Conservation (phyloP, 2,113 vertebrate genomes). For the Erinaceus europaeus region DNA sequence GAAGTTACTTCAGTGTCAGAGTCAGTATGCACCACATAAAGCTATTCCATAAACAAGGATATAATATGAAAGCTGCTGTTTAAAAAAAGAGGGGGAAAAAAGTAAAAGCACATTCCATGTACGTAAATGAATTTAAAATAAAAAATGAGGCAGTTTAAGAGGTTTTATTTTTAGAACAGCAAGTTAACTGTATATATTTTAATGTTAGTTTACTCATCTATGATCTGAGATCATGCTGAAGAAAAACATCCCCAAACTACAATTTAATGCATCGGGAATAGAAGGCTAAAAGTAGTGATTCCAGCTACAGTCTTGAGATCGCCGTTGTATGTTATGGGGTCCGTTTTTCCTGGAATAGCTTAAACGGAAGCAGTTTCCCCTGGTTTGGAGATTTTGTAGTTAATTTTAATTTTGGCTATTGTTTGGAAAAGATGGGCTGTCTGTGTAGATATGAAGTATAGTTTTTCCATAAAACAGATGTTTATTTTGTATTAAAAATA, state of each 20-base stretch:
- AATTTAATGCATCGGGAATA: constrained; percentile 67
- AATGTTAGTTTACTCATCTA: constrained; percentile 82
- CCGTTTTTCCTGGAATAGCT: constrained; percentile 86
- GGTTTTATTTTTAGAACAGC: constrained; percentile 80
- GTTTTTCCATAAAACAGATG: constrained; percentile 90
- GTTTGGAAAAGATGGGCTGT: constrained; percentile 88
- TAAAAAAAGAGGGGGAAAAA: constrained; percentile 48
- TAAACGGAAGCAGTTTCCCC: constrained; percentile 83
- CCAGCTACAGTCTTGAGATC: constrained; percentile 82
- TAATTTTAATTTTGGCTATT: constrained; percentile 87
- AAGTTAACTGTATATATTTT: constrained; percentile 87
- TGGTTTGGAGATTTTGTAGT: constrained; percentile 86
- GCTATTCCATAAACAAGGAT: constrained; percentile 50
- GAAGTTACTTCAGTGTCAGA: constrained; percentile 16
- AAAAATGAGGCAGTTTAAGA: constrained; percentile 75
- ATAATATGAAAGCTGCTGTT: constrained; percentile 78
- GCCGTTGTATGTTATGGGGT: constrained; percentile 83
- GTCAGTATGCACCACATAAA: constrained; percentile 57
- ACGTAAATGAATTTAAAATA: constrained; percentile 61
- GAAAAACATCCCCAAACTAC: constrained; percentile 69
- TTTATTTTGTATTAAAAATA: constrained; percentile 97
- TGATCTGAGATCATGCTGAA: constrained; percentile 85
- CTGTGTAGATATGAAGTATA: constrained; percentile 90
- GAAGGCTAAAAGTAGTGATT: constrained; percentile 60
- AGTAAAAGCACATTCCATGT: constrained; percentile 89